These are phyloP conservation scores for Ypsolopha sequella DNA, from an alignment of 2,888 invertebrate genomes.

Conservation along the genomic window DNA sequence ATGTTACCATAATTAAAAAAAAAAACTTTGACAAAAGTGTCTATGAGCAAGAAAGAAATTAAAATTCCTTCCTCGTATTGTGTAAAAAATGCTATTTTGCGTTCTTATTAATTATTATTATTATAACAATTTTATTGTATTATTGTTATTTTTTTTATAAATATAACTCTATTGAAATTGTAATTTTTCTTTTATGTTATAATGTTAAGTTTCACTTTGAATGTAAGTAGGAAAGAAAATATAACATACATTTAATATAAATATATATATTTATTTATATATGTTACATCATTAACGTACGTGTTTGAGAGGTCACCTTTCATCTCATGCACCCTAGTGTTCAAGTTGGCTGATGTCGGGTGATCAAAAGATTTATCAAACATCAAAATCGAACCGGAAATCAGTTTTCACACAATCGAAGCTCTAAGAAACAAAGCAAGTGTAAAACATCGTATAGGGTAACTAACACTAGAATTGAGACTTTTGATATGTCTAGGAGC, in stretches of 20 bases:
- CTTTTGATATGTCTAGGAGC: too few species aligned
- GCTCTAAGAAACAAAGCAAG: too few species aligned
- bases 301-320: constrained; percentile 23
- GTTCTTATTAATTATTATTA: constrained; percentile 31
- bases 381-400: too few species aligned
- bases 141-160: constrained; percentile 48
- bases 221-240: constrained; percentile 55
- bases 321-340: too few species aligned
- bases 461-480: too few species aligned
- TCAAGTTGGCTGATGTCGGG: too few species aligned
- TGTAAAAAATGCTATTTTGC: constrained; percentile 54
- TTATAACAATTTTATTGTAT: constrained; percentile 23
- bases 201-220: constrained; percentile 46
- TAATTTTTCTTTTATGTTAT: constrained; percentile 31
- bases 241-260: constrained; percentile 33
- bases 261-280: constrained; percentile 20
- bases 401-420: too few species aligned
- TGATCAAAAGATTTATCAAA: too few species aligned
- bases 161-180: constrained; percentile 39
- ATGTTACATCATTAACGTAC: constrained; percentile 24
- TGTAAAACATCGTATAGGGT: too few species aligned
- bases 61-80: constrained; percentile 40
- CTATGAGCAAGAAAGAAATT: constrained; percentile 30
- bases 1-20: constrained; percentile 59
- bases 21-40: constrained; percentile 17